phyloP scores from a whole-genome alignment of 35 echinoderm and acorn worm species.

The Lytechinus variegatus region DNA sequence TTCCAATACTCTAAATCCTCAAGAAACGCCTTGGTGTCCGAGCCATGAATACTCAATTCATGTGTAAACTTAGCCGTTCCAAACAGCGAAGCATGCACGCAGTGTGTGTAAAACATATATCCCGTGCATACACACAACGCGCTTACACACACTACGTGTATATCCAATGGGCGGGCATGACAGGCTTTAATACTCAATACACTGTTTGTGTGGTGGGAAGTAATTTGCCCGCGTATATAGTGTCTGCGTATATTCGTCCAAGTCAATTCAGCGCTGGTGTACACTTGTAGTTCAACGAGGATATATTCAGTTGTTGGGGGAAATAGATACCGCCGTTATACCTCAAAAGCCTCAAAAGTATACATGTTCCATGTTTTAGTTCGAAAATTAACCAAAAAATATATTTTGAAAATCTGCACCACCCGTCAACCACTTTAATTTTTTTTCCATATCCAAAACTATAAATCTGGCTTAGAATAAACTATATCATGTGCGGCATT shows the following conservation, averaged over 20 bases:
- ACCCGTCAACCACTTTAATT: neutral
- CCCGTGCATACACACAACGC: neutral
- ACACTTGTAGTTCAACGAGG: slow-evolving; percentile 54
- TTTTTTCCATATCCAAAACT: neutral
- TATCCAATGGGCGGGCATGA: slow-evolving; percentile 23
- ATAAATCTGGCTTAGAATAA: slow-evolving; percentile 14
- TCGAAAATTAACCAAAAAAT: neutral
- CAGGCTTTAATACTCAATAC: slow-evolving; percentile 12
- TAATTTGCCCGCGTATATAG: slow-evolving; percentile 21
- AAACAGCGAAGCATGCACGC: slow-evolving; percentile 43
- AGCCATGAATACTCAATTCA: neutral
- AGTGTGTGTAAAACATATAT: neutral
- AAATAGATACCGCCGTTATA: slow-evolving; percentile 8
- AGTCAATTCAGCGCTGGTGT: slow-evolving; percentile 13
- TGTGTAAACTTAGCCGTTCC: slow-evolving; percentile 53
- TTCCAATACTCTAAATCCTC: slow-evolving; percentile 27
- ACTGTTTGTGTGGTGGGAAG: slow-evolving; percentile 33
- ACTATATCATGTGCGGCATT: slow-evolving; percentile 23
- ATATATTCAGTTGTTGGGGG: slow-evolving; percentile 31
- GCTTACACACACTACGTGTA: neutral
- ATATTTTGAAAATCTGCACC: neutral
- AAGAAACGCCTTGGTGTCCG: slow-evolving; percentile 7
- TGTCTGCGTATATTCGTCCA: slow-evolving; percentile 25
- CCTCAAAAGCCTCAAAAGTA: neutral
- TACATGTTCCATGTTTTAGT: neutral